phyloP scores from a whole-genome alignment of 2,888 invertebrate species.

The Microplitis manilae region DNA sequence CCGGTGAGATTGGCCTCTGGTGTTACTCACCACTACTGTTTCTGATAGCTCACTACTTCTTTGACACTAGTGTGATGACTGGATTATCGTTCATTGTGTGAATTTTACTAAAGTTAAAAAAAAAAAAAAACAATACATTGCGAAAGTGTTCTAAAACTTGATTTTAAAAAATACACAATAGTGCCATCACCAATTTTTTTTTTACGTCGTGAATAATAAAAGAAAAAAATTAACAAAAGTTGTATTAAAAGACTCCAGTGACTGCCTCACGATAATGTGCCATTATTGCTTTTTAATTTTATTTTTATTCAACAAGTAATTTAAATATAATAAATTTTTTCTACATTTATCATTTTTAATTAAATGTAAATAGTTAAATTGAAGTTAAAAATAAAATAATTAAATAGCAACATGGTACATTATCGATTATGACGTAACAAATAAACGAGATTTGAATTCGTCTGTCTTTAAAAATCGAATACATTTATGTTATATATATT shows the following conservation, averaged over 20 bases:
- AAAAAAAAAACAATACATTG: slow-evolving; percentile 29
- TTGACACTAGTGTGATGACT: slow-evolving; percentile 41
- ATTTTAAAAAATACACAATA: slow-evolving; percentile 34
- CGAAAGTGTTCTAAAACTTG: slow-evolving; percentile 38
- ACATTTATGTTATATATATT: background rate
- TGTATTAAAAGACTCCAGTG: slow-evolving; percentile 45
- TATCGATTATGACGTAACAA: slow-evolving; percentile 16
- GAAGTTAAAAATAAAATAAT: background rate
- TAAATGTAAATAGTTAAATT: slow-evolving; percentile 29
- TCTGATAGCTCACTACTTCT: slow-evolving; percentile 47
- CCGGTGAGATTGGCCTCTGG: slow-evolving; percentile 43
- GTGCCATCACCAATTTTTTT: slow-evolving; percentile 50
- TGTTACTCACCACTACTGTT: slow-evolving; percentile 45
- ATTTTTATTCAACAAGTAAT: slow-evolving; percentile 14
- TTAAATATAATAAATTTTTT: background rate
- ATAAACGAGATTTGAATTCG: slow-evolving; percentile 21
- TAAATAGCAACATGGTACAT: slow-evolving; percentile 18
- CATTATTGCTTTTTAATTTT: slow-evolving; percentile 24
- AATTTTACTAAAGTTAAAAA: slow-evolving; percentile 38
- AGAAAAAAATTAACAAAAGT: slow-evolving; percentile 26
- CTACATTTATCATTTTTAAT: slow-evolving; percentile 7
- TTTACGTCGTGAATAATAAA: slow-evolving; percentile 43
- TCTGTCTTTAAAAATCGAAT: slow-evolving; percentile 22
- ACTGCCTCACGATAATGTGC: slow-evolving; percentile 37
- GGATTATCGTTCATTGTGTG: slow-evolving; percentile 51